Conservation (phyloP, 2,888 invertebrate genomes). For the Catocala fraxini region DNA sequence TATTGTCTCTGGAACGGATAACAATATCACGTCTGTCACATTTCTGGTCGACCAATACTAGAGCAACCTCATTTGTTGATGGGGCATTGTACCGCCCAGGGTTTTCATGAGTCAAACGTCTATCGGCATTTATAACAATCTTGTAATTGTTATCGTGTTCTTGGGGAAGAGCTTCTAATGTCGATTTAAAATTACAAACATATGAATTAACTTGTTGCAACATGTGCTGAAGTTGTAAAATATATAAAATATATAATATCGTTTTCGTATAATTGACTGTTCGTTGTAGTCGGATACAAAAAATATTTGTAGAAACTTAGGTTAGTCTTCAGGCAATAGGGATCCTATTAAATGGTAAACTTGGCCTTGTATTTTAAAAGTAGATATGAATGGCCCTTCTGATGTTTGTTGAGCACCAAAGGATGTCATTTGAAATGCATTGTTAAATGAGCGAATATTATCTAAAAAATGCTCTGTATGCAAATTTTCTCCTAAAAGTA, state of each 20-base stretch:
- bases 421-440: slow-evolving; percentile 16
- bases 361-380: no score
- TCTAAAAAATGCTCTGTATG: no score
- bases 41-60: slow-evolving; percentile 15
- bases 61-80: slow-evolving; percentile 17
- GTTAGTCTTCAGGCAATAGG: no score
- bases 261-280: no score
- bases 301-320: no score
- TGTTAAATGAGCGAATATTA: slow-evolving; percentile 3
- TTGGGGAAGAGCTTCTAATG: no score
- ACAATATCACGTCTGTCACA: slow-evolving; percentile 20
- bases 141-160: slow-evolving; percentile 1
- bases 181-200: no score
- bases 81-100: slow-evolving; percentile 16
- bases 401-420: slow-evolving; percentile 34
- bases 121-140: slow-evolving; percentile 23
- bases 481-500: slow-evolving; percentile 1
- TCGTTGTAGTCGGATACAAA: no score
- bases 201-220: no score
- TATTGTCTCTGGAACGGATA: slow-evolving; percentile 5
- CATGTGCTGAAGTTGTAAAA: no score
- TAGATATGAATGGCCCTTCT: slow-evolving; percentile 25
- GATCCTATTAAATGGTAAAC: no score
- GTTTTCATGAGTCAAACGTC: slow-evolving; percentile 17
- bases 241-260: no score